These are phyloP conservation scores for Xanthia icteritia DNA, from an alignment of 2,888 invertebrate species.

Conservation along the genomic window DNA sequence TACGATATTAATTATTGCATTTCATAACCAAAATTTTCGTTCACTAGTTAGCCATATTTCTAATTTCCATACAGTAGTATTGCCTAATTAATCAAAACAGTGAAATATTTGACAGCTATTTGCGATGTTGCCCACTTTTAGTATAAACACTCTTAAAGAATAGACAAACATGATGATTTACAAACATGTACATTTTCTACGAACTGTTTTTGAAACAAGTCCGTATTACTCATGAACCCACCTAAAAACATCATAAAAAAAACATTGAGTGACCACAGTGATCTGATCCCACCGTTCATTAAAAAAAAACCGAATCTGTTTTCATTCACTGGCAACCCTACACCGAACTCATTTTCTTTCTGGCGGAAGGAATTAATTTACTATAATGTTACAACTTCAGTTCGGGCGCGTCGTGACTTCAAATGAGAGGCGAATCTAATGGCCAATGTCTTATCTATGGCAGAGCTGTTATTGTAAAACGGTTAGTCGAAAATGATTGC, in stretches of 20 bases:
- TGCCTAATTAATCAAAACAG: too few relatives aligned
- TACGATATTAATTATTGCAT: too few relatives aligned
- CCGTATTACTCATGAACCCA: neutral
- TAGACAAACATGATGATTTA: too few relatives aligned
- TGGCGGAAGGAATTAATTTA: slow-evolving; percentile 73
- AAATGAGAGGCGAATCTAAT: slow-evolving; percentile 62
- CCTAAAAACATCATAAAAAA: neutral
- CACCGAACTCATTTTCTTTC: slow-evolving; percentile 73
- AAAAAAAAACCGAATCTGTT: neutral
- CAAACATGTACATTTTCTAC: neutral
- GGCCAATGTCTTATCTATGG: slow-evolving; percentile 49
- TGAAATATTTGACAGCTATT: too few relatives aligned
- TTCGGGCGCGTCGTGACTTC: slow-evolving; percentile 59
- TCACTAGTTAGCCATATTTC: too few relatives aligned
- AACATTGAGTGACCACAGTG: neutral
- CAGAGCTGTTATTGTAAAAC: slow-evolving; percentile 56
- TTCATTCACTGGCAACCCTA: slow-evolving; percentile 60
- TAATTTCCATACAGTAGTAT: too few relatives aligned
- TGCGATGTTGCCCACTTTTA: too few relatives aligned
- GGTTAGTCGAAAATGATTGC: slow-evolving; percentile 52
- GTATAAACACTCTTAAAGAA: too few relatives aligned
- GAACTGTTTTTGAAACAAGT: neutral
- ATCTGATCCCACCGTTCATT: neutral
- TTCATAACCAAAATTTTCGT: too few relatives aligned
- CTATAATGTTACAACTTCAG: slow-evolving; percentile 70